phyloP scores from a whole-genome alignment of 1,140 invertebrate genomes.

The Chironomus tepperi region DNA sequence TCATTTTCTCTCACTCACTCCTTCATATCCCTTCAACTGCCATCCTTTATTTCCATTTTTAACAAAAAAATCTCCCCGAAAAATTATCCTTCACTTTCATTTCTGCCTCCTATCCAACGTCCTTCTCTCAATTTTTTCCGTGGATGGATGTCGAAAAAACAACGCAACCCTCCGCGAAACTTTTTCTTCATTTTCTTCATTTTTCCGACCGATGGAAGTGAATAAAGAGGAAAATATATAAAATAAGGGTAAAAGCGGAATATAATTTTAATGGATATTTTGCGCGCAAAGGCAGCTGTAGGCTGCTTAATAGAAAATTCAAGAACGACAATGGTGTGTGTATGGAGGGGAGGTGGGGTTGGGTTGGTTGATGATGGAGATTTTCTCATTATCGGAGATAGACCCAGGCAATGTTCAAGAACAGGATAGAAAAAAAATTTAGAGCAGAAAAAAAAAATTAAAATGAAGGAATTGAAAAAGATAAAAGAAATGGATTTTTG shows the following conservation, averaged over 20 bases:
- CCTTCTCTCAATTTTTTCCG: background rate
- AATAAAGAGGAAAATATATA: background rate
- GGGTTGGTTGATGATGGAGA: background rate
- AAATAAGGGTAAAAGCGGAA: slow-evolving; percentile 7
- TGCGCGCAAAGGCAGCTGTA: slow-evolving; percentile 3
- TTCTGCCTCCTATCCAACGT: background rate
- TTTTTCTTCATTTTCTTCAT: too few species aligned
- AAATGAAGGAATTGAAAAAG: too few species aligned
- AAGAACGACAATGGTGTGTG: background rate
- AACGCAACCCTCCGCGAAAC: background rate
- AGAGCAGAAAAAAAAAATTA: too few species aligned
- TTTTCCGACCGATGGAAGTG: too few species aligned
- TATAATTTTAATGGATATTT: slow-evolving; percentile 15
- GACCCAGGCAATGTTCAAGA: background rate
- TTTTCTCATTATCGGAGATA: slow-evolving; percentile 5
- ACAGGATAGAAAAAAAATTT: too few species aligned
- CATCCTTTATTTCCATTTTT: background rate
- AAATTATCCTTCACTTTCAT: background rate
- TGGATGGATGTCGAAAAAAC: background rate
- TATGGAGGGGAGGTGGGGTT: background rate
- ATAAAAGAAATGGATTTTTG: too few species aligned
- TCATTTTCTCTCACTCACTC: background rate
- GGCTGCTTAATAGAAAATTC: background rate
- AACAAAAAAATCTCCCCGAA: too few species aligned
- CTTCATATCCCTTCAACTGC: background rate